phyloP scores from a whole-genome alignment of 53 echinoderm and acorn worm species.

The Echinometra lucunter region DNA sequence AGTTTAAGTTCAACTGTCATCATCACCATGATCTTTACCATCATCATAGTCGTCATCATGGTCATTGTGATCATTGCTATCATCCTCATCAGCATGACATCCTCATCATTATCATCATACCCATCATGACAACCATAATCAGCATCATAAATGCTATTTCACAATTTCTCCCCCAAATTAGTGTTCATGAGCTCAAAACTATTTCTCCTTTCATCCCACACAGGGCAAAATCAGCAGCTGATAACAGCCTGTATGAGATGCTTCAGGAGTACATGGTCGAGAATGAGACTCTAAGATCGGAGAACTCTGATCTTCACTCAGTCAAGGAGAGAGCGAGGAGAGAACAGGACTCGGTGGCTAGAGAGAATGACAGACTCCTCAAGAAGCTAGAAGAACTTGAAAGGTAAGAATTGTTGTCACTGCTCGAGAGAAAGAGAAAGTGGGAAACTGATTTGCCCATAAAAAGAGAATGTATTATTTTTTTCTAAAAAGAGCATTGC shows the following conservation, averaged over 20 bases:
- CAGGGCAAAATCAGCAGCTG: conserved; percentile 86
- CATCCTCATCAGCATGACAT: too few species aligned
- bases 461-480: too few species aligned
- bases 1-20: too few species aligned
- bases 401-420: conserved; percentile 67
- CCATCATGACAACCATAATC: too few species aligned
- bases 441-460: too few species aligned
- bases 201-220: not conserved
- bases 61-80: too few species aligned
- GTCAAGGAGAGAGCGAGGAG: conserved; percentile 79
- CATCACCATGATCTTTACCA: not conserved
- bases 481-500: too few species aligned
- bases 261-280: conserved; percentile 99
- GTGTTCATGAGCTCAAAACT: not conserved
- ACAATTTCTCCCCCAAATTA: too few species aligned
- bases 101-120: too few species aligned
- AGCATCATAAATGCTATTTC: too few species aligned
- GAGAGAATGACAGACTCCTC: conserved; percentile 91
- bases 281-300: conserved; percentile 93
- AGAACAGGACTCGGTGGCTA: conserved; percentile 87
- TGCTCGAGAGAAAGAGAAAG: not conserved
- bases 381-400: conserved; percentile 91
- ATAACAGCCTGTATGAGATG: conserved; percentile 98
- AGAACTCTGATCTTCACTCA: conserved; percentile 87
- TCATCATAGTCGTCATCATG: too few species aligned